phyloP scores from a whole-genome alignment of 2,888 invertebrate species.

The Leptinotarsa haldemani region DNA sequence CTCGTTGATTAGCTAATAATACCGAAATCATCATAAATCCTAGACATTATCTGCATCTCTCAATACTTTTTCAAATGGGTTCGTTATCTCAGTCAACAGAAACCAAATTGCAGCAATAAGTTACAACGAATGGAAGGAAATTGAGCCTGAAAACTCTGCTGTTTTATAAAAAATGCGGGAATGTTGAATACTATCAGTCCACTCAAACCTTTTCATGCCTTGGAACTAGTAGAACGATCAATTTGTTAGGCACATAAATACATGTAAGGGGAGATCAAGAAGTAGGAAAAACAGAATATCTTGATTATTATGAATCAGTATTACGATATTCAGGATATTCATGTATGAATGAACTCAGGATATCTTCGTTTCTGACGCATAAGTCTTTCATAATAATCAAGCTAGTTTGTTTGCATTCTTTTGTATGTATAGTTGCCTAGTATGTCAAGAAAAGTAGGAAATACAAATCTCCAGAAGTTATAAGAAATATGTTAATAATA shows the following conservation, averaged over 20 bases:
- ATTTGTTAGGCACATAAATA: neutral
- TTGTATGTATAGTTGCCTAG: neutral
- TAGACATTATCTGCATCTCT: neutral
- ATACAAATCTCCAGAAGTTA: neutral
- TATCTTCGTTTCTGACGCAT: too few species aligned
- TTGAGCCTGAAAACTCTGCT: neutral
- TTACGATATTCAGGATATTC: neutral
- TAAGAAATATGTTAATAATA: neutral
- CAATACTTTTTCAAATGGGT: neutral
- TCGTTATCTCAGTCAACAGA: neutral
- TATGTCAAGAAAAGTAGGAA: neutral
- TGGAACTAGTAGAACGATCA: too few species aligned
- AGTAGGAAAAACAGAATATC: neutral
- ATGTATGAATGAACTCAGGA: too few species aligned
- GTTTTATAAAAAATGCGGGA: neutral
- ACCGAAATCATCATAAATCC: slow-evolving; percentile 3
- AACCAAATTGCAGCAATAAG: neutral
- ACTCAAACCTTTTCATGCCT: slow-evolving; percentile 6
- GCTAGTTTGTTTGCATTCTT: neutral
- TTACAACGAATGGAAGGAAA: neutral
- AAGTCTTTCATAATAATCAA: neutral
- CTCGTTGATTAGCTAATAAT: slow-evolving; percentile 8
- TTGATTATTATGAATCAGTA: neutral
- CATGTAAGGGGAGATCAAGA: neutral
- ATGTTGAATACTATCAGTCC: neutral